phyloP scores from a whole-genome alignment of 2,797 vertebrate species.

The Hydrolagus colliei region DNA sequence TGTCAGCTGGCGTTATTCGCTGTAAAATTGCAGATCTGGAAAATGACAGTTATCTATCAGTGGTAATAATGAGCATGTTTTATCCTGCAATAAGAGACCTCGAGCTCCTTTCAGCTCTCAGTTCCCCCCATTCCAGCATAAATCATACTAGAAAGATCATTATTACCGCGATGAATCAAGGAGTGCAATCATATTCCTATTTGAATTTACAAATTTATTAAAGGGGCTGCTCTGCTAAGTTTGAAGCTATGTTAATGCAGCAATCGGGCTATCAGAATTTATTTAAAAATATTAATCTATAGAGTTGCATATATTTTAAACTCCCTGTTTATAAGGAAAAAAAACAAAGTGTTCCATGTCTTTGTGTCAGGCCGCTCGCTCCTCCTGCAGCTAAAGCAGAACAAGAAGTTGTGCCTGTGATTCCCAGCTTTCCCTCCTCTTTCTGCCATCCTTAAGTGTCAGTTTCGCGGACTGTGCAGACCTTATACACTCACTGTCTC shows the following conservation, averaged over 20 bases:
- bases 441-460: neutral
- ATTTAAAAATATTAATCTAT: neutral
- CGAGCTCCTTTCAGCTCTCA: neutral
- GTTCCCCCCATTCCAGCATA: neutral
- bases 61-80: slow-evolving; percentile 17
- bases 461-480: neutral
- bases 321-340: neutral
- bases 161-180: neutral
- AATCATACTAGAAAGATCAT: slow-evolving; percentile 1
- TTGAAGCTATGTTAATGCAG: neutral
- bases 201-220: neutral
- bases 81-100: neutral
- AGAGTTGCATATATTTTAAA: neutral
- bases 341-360: neutral
- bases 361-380: neutral
- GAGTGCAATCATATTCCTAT: neutral
- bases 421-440: neutral
- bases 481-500: neutral
- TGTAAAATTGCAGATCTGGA: neutral
- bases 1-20: neutral
- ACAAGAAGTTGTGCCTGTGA: neutral
- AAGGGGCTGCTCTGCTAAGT: neutral
- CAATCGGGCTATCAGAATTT: neutral
- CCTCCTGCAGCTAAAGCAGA: neutral
- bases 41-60: neutral